These are phyloP conservation scores for Atta colombica DNA, from an alignment of 1,140 invertebrate genomes.

Conservation along the genomic window DNA sequence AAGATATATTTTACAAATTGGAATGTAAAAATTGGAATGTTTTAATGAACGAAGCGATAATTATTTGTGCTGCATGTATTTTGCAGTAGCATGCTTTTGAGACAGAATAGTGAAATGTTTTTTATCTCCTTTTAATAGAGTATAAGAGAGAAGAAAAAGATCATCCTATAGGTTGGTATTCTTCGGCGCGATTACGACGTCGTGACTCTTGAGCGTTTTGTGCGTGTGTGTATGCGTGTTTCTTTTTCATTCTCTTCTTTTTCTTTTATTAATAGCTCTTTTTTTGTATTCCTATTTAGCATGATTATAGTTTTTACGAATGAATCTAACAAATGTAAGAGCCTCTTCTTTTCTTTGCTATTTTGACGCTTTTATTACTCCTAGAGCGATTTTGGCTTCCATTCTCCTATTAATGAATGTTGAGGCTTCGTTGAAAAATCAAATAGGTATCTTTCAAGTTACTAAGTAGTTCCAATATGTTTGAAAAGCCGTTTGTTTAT, in stretches of 20 bases:
- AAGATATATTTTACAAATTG: background rate
- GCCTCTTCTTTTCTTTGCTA: slow-evolving; percentile 71
- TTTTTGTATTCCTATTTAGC: slow-evolving; percentile 49
- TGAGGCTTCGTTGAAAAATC: slow-evolving; percentile 65
- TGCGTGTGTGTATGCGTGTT: slow-evolving; percentile 70
- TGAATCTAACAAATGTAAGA: slow-evolving; percentile 65
- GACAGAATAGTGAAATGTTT: slow-evolving; percentile 52
- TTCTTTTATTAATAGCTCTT: slow-evolving; percentile 49
- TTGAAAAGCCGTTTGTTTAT: slow-evolving; percentile 54
- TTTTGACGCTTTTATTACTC: slow-evolving; percentile 65
- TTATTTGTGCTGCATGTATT: slow-evolving; percentile 67
- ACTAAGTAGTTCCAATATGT: slow-evolving; percentile 42
- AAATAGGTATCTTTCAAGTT: slow-evolving; percentile 51
- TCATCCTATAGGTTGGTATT: slow-evolving; percentile 39
- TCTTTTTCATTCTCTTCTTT: slow-evolving; percentile 46
- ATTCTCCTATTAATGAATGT: slow-evolving; percentile 68
- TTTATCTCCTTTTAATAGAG: slow-evolving; percentile 18
- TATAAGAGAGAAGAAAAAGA: slow-evolving; percentile 36
- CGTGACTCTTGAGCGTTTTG: slow-evolving; percentile 74
- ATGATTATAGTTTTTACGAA: slow-evolving; percentile 65
- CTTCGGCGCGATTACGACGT: slow-evolving; percentile 36
- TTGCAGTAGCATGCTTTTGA: slow-evolving; percentile 79
- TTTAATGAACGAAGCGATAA: slow-evolving; percentile 34
- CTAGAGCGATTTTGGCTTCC: slow-evolving; percentile 72
- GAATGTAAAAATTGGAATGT: slow-evolving; percentile 45